Base-by-base conservation (phyloP, 2,113 vertebrate genomes). In the Syngnathus typhle region DNA sequence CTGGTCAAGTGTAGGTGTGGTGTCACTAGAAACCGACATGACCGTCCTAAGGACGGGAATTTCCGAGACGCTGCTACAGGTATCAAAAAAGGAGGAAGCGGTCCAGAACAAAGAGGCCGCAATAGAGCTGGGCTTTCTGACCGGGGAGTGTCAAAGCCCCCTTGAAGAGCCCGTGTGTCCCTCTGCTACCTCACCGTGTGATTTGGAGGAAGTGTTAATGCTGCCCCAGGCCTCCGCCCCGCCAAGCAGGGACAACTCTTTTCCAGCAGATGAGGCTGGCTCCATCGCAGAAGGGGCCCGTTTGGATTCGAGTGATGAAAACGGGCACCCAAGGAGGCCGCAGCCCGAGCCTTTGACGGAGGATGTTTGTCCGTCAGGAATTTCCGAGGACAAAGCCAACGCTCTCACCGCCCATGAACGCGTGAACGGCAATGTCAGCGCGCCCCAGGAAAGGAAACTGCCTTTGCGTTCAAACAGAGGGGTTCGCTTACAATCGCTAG, bases 401-500 rank as follows among this genome's bases (percentile, higher is more conserved):
- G 55, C 58, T 7, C 65, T 75, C 27, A n/a, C 60, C 27, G 19
- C 60, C 62, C 63, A n/a, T n/a, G n/a, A n/a, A n/a, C 70, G 27
- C 74, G 36, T 82, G 11, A 88, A 90, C 1, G 81, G 84, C 6
- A 78, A 73, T 7, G 64, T 73, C 3, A 73, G 68, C 37, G 15
- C 52, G 32, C 72, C 78, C 55, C 82, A 88, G 36, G 83, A 72
- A 70, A 90, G 82, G 47, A 85, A 83, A 38, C 87, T 91, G 64
- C 90, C 92, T 0, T 2, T 74, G 12, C 90, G 90, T 2, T 72
- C 78, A 1, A 75, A 87, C 15, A 83, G 90, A 76, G 90, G 89
- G 49, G 86, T 77, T 18, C 86, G 84, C 11, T 80, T 92, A 56
- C 89, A 89, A 61, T 79, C 90, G 19, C 88, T 92, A 37, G 89